These are phyloP conservation scores for Agrotis clavis DNA, from an alignment of 2,888 invertebrate species.

Conservation along the genomic window DNA sequence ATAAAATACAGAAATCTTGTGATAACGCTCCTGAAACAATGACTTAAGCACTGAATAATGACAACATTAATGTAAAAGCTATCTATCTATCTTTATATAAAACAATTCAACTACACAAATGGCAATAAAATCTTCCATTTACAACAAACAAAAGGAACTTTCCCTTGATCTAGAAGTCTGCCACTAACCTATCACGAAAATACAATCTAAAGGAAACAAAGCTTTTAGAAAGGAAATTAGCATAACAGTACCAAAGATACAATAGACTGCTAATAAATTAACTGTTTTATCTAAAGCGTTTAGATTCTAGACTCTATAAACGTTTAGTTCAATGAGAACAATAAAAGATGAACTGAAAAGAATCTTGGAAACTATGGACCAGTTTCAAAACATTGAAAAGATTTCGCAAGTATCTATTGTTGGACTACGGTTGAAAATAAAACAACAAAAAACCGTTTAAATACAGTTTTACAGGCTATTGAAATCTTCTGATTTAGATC, in stretches of 20 bases:
- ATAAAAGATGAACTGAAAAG: not conserved
- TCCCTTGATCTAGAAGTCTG: constrained; percentile 28
- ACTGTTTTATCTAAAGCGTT: not conserved
- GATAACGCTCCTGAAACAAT: not conserved
- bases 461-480: not conserved
- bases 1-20: too few species aligned
- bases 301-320: not conserved
- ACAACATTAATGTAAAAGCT: not conserved
- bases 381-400: not conserved
- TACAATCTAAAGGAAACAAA: constrained; percentile 37
- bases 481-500: not conserved
- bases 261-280: constrained; percentile 18
- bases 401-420: not conserved
- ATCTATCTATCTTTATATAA: too few species aligned
- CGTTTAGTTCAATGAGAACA: not conserved
- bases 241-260: constrained; percentile 17
- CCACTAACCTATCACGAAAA: constrained; percentile 36
- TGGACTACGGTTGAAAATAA: not conserved
- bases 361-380: not conserved
- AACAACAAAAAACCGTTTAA: not conserved
- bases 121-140: not conserved
- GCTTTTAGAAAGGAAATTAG: constrained; percentile 33
- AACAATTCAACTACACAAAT: constrained; percentile 3
- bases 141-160: constrained; percentile 28
- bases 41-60: not conserved